Evolutionary conservation across 1,140 invertebrate genomes (phyloP).

Genomic region (Trigoniulus corallinus): DNA sequence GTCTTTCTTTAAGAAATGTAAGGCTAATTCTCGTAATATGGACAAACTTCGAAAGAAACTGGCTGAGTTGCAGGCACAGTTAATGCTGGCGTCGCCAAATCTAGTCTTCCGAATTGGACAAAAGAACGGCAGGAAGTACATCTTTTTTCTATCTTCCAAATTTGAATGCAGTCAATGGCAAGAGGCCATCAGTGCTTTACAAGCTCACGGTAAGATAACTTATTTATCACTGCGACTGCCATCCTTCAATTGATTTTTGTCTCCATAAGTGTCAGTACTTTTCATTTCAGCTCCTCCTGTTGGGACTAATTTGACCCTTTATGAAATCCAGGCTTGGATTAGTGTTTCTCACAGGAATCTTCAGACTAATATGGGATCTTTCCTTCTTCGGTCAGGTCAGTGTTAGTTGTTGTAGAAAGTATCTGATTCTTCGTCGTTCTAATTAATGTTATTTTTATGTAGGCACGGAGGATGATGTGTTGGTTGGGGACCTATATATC

Average conservation of each 20-base stretch:
- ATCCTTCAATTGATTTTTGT: neutral
- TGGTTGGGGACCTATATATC: constrained; percentile 72
- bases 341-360: constrained; percentile 67
- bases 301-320: constrained; percentile 36
- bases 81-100: constrained; percentile 77
- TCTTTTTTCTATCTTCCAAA: constrained; percentile 81
- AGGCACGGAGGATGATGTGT: constrained; percentile 33
- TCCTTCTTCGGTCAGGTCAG: constrained; percentile 55
- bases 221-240: neutral
- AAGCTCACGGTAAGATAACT: constrained; percentile 23
- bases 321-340: constrained; percentile 70
- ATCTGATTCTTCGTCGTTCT: neutral
- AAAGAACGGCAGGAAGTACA: constrained; percentile 43
- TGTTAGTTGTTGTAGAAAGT: constrained; percentile 40
- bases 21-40: constrained; percentile 39
- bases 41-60: constrained; percentile 79
- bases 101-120: constrained; percentile 57
- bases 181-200: constrained; percentile 67
- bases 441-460: neutral
- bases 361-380: constrained; percentile 76
- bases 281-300: constrained; percentile 24
- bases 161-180: constrained; percentile 87
- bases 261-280: too few species aligned
- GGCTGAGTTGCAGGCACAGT: constrained; percentile 68
- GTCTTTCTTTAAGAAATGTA: neutral